A percentile compares a stretch with the other conserved stretches of the same genome.
Evolutionary conservation across 2,797 vertebrate genomes (phyloP).

Genomic region (Scarus forsteni): DNA sequence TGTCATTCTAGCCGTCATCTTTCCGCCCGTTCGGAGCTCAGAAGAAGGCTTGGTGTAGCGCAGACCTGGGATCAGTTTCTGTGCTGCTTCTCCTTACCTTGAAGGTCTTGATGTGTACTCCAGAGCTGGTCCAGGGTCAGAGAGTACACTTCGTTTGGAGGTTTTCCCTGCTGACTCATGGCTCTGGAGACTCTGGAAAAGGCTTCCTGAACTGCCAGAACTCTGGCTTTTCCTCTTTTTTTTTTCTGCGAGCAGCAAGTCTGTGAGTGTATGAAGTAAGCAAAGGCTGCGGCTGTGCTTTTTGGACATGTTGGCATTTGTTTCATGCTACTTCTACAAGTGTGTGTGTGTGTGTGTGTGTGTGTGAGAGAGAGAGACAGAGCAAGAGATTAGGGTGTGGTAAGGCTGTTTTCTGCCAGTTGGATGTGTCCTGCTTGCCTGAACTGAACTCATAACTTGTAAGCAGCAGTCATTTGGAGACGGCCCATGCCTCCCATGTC

Average conservation of each 20-base stretch:
- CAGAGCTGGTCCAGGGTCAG: constrained; percentile 69
- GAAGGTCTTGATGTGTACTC: constrained; percentile 57
- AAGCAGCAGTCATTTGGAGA: constrained; percentile 54
- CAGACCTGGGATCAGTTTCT: constrained; percentile 33
- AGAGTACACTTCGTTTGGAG: constrained; percentile 76
- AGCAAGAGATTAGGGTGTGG: constrained; percentile 79
- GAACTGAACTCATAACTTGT: constrained; percentile 62
- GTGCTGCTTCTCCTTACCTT: constrained; percentile 20
- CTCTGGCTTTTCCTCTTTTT: constrained; percentile 60
- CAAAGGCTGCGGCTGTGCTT: constrained; percentile 49
- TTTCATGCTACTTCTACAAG: constrained; percentile 56
- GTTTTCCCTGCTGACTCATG: constrained; percentile 82
- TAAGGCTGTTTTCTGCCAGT: constrained; percentile 72
- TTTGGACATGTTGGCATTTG: constrained; percentile 69
- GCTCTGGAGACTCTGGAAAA: constrained; percentile 79
- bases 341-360: constrained; percentile 38
- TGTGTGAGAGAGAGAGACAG: constrained; percentile 6
- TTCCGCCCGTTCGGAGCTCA: neutral
- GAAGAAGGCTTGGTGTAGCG: constrained; percentile 7
- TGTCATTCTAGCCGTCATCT: constrained; percentile 1
- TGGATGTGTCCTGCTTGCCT: constrained; percentile 72
- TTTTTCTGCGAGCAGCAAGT: constrained; percentile 52
- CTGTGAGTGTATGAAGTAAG: constrained; percentile 51
- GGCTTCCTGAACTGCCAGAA: constrained; percentile 70
- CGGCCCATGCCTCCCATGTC: constrained; percentile 39